Percentiles rank a stretch among this genome's conserved stretches.
These are phyloP conservation scores for Pseudobourletiella spinata DNA, from an alignment of 1,140 invertebrate genomes.

Conservation along the genomic window DNA sequence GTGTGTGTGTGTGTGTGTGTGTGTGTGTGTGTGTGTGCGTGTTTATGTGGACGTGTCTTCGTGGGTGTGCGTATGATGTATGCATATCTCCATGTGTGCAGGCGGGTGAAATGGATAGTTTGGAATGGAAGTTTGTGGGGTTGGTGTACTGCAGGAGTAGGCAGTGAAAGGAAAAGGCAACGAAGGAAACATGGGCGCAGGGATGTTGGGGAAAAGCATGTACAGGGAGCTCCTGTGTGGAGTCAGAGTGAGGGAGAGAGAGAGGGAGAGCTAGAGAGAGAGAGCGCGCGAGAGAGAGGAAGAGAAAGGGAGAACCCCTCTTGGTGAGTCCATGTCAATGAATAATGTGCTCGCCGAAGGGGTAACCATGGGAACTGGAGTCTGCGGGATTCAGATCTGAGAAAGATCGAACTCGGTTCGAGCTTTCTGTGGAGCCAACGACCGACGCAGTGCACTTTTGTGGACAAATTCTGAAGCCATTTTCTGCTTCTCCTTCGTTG, in stretches of 20 bases:
- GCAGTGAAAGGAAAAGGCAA: no score
- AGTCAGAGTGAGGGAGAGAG: neutral
- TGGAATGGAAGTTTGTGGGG: no score
- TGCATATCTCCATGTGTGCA: no score
- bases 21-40: no score
- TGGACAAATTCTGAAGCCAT: slow-evolving; percentile 34
- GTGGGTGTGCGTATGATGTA: no score
- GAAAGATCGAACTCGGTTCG: slow-evolving; percentile 20
- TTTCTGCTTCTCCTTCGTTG: slow-evolving; percentile 22
- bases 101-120: no score
- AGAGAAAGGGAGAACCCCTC: slow-evolving; percentile 8
- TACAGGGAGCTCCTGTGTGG: no score
- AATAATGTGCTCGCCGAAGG: neutral
- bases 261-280: slow-evolving; percentile 10
- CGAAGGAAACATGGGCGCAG: no score
- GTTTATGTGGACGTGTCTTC: no score
- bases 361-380: slow-evolving; percentile 31
- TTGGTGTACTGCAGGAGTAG: no score
- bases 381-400: slow-evolving; percentile 30
- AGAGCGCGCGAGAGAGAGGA: neutral
- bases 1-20: no score
- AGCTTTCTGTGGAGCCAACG: slow-evolving; percentile 12
- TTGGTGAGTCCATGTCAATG: neutral
- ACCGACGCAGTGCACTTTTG: slow-evolving; percentile 26
- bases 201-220: neutral